A percentile compares a stretch with the other conserved stretches of the same genome.
Evolutionary conservation across 2,888 invertebrate genomes (phyloP).

Genomic region (Archips crataeganus): DNA sequence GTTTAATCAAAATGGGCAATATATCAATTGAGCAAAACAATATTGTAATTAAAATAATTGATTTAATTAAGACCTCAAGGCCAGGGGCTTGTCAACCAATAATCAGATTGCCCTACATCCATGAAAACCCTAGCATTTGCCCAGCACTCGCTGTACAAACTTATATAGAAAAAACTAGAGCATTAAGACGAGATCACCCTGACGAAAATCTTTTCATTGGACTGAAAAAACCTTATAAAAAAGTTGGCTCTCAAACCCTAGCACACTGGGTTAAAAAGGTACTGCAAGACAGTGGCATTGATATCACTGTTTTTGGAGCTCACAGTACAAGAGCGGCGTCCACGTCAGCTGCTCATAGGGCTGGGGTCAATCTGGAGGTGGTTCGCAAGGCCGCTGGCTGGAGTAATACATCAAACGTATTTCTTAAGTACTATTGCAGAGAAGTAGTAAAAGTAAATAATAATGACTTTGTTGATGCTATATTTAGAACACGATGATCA

Average conservation of each 20-base stretch:
- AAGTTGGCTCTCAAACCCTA: conserved; percentile 30
- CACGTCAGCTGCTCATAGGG: conserved; percentile 27
- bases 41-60: no score
- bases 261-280: conserved; percentile 40
- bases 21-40: no score
- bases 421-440: conserved; percentile 23
- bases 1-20: no score
- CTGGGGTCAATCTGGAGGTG: conserved; percentile 41
- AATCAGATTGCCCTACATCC: conserved; percentile 30
- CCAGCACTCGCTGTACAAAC: conserved; percentile 29
- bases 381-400: conserved; percentile 44
- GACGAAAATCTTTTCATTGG: conserved; percentile 7
- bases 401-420: conserved; percentile 34
- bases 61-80: no score
- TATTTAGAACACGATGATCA: background rate
- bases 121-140: conserved; percentile 29
- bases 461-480: conserved; percentile 16
- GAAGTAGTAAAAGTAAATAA: background rate
- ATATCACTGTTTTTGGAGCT: conserved; percentile 30
- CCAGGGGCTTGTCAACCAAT: background rate
- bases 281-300: conserved; percentile 31
- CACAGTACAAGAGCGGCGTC: conserved; percentile 34
- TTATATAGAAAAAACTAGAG: conserved; percentile 27
- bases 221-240: conserved; percentile 4
- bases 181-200: background rate